Evolutionary conservation across 2,797 vertebrate species (phyloP), one percentile per base, ranked within the genome.

Genomic region (Sebastes itinus): DNA sequence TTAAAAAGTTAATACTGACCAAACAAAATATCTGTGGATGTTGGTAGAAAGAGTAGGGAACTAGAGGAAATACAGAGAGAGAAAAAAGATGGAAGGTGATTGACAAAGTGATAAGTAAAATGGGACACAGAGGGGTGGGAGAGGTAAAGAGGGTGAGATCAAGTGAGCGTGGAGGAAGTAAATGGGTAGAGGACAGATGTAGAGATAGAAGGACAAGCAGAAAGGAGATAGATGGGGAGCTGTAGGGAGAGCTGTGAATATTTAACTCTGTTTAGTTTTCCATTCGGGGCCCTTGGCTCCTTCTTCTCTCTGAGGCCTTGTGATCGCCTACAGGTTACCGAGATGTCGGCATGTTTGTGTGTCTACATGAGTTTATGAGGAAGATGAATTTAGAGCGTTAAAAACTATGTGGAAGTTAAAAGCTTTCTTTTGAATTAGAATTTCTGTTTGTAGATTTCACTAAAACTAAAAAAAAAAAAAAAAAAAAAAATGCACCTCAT

Each of bases 241-340:
- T 82, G 75, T 33, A 61, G 80, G 77, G 70, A 64, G 74, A 66
- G 58, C 12, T 59, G 85, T 92, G 86, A 92, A 94, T 94, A 90
- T 93, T 93, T 91, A 87, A 90, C 81, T 83, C 11, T 88, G 87
- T 92, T 92, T 92, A 67, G 75, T 83, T 90, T 93, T 89, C 87
- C 91, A 78, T 82, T 70, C 38, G 56, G 71, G 84, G 84, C 85
- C 82, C 20, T 70, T 74, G 77, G 90, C 80, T 76, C 35, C 12
- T 6, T 3, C 42, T 60, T 76, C 64, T 71, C 69, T 88, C 76
- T 23, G 59, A 80, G 78, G 70, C 58, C 86, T 66, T 76, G 59
- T 49, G 62, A 65, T 69, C 56, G 79, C 87, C 88, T 74, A 6
- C 78, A 89, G 83, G 78, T 89, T 71, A 77, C 64, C 61, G 78